Conservation (phyloP, 2,888 invertebrate species). For the Nemotelus nigrinus region DNA sequence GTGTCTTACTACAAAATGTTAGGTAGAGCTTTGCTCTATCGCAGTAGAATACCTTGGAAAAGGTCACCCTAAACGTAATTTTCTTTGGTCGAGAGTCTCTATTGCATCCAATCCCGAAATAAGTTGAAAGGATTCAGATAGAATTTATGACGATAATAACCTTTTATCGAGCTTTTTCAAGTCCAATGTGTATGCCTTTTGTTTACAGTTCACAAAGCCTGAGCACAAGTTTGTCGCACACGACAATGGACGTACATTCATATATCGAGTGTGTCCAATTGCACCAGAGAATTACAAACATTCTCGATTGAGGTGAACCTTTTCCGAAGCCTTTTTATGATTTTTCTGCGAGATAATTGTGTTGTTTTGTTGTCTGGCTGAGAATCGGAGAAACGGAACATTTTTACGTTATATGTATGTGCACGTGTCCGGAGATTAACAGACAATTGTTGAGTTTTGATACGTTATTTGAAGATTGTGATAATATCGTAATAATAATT, state of each 20-base stretch:
- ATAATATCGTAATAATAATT: no score
- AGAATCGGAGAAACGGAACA: not conserved
- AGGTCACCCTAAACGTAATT: no score
- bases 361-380: constrained; percentile 10
- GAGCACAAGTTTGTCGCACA: not conserved
- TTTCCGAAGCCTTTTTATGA: constrained; percentile 35
- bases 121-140: constrained; percentile 29
- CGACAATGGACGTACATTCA: not conserved
- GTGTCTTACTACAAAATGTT: no score
- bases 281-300: constrained; percentile 38
- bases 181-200: constrained; percentile 31
- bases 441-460: constrained; percentile 33
- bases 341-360: constrained; percentile 24
- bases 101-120: constrained; percentile 2
- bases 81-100: not conserved
- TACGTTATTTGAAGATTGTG: not conserved
- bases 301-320: constrained; percentile 33
- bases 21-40: no score
- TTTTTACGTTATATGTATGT: not conserved
- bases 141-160: constrained; percentile 39
- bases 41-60: no score
- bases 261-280: constrained; percentile 42
- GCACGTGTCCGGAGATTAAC: not conserved
- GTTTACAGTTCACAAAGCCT: constrained; percentile 38
- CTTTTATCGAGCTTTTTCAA: constrained; percentile 32